Percentiles rank a stretch among this genome's conserved stretches.
phyloP scores from a whole-genome alignment of 2,797 vertebrate genomes.

The Craterocephalus amniculus region DNA sequence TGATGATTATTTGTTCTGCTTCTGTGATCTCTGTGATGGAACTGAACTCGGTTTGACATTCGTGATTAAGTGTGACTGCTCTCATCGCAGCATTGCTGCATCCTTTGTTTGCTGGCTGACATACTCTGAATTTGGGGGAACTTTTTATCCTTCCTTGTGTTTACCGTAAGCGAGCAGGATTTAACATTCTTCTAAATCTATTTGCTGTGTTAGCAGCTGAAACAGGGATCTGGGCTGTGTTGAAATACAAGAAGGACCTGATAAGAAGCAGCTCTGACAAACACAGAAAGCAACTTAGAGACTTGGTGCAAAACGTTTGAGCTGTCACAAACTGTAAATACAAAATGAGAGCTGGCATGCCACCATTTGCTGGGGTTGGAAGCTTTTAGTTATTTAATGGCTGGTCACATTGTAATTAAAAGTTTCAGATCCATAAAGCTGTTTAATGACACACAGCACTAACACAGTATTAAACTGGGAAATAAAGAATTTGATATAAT shows the following conservation, averaged over 20 bases:
- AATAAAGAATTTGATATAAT: neutral
- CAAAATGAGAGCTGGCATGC: constrained; percentile 15
- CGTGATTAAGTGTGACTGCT: constrained; percentile 2
- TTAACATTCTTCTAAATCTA: constrained; percentile 33
- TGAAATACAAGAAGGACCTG: constrained; percentile 16
- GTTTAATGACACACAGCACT: neutral
- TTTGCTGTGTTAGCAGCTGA: constrained; percentile 16
- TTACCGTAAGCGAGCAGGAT: neutral
- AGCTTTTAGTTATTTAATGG: neutral
- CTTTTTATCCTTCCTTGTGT: neutral
- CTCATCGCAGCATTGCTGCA: constrained; percentile 25
- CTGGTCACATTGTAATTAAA: neutral
- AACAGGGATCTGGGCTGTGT: constrained; percentile 15
- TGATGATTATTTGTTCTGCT: constrained; percentile 25
- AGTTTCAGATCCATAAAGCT: neutral
- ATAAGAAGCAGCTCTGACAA: constrained; percentile 20
- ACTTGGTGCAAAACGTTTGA: constrained; percentile 30
- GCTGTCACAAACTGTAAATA: constrained; percentile 19
- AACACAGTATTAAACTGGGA: neutral
- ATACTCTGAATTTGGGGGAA: neutral
- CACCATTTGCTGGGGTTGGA: neutral
- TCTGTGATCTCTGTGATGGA: constrained; percentile 20
- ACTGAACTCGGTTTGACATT: constrained; percentile 17
- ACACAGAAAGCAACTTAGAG: constrained; percentile 30
- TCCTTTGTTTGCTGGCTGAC: constrained; percentile 1